Base-by-base conservation (phyloP, 1,140 invertebrate genomes). In the Drosophila seguyi region DNA sequence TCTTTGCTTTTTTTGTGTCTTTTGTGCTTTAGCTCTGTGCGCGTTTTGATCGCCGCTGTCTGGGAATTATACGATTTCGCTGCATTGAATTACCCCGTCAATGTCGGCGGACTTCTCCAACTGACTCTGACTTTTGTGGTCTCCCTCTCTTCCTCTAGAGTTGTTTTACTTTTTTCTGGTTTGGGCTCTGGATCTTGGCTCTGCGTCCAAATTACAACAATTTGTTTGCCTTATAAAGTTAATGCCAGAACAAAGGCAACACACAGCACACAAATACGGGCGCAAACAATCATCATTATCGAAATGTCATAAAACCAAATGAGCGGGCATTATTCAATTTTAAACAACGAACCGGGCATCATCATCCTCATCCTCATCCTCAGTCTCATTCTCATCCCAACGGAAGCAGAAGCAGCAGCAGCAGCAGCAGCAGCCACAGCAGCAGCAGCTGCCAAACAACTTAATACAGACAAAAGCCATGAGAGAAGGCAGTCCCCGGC, bases 281-380 rank as follows among this genome's bases (percentile, higher is more conserved):
- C 52, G 34, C 57, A 78, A 82, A 85, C 67, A 90, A 90, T 85
- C 86, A 90, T 90, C 85, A 90, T 90, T 90, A 90, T 85, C 85
- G 85, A 90, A 87, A 90, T 90, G 85, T 90, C 85, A 90, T 90
- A 90, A 90, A 90, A 90, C 57, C 85, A 90, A 90, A 90, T 90
- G 85, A 77, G 71, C 85, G 81, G 65, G 68, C 85, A 90, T 90
- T 90, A 90, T 90, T 90, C 85, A 90, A 90, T 90, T 90, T 88
- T 84, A 84, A 87, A 87, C 80, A 68, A 68, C 74, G 62, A 75
- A 68, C 42, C n/a, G 55, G 44, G 68, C 66, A 41, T 72, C 66
- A 58, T 72, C 69, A 72, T 69, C 42, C 63, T 31, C 62, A 61
- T 47, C 34, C 60, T 41, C 68, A 58, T 69, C 29, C 48, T 22